Percentiles rank a stretch among this genome's conserved stretches.
Conservation (phyloP, 2,888 invertebrate species). For the Nineta flava region DNA sequence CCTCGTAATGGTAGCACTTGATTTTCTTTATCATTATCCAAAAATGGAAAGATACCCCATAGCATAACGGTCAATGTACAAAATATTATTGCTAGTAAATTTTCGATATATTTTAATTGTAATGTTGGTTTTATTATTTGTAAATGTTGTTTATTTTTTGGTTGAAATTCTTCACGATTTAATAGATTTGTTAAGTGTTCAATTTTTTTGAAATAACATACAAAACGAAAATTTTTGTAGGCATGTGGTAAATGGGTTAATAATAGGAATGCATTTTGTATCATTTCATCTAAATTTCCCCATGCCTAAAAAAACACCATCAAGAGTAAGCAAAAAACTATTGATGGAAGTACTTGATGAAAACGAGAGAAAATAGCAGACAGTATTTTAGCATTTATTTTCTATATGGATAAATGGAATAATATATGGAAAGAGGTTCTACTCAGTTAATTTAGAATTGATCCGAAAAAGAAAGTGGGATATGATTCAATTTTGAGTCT, state of each 20-base stretch:
- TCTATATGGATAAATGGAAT: too few species aligned
- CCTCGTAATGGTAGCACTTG: constrained; percentile 10
- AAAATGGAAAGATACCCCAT: constrained; percentile 22
- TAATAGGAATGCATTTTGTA: background rate
- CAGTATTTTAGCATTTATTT: too few species aligned
- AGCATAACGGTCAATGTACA: constrained; percentile 18
- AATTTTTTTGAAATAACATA: constrained; percentile 10
- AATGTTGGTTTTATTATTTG: constrained; percentile 7
- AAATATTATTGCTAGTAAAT: constrained; percentile 11
- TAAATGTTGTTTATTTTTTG: constrained; percentile 15
- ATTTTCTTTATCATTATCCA: constrained; percentile 14
- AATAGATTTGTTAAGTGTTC: constrained; percentile 11
- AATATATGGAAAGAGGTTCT: too few species aligned
- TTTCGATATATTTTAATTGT: background rate
- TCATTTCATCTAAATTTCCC: constrained; percentile 5
- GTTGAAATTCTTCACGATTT: constrained; percentile 16
- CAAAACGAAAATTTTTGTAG: background rate
- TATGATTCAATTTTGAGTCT: too few species aligned
- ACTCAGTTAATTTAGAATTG: too few species aligned
- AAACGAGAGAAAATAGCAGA: too few species aligned
- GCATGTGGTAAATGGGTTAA: constrained; percentile 1
- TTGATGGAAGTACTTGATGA: too few species aligned
- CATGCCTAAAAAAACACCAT: background rate
- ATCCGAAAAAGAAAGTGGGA: too few species aligned
- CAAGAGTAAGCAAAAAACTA: too few species aligned